Percentiles rank a stretch among this genome's conserved stretches.
Evolutionary conservation across 1,140 invertebrate genomes (phyloP).

Genomic region (Drosophila littoralis): DNA sequence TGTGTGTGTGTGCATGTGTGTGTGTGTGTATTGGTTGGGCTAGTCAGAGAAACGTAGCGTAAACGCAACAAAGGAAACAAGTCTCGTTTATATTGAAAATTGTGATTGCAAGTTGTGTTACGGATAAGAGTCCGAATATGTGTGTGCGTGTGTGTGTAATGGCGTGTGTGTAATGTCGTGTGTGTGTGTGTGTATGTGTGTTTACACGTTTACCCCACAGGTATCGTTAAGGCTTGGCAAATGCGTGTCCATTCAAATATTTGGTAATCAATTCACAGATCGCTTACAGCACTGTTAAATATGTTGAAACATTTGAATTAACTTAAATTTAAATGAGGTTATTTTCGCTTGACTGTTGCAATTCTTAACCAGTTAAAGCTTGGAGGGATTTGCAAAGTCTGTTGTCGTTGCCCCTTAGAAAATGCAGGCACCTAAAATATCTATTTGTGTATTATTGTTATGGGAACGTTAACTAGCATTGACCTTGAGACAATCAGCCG

Average conservation of each 20-base stretch:
- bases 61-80: slow-evolving; percentile 48
- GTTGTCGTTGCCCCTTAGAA: too few relatives aligned
- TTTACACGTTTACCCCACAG: slow-evolving; percentile 9
- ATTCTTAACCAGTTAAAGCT: too few relatives aligned
- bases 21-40: slow-evolving; percentile 10
- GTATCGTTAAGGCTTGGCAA: slow-evolving; percentile 7
- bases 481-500: too few relatives aligned
- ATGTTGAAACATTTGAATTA: too few relatives aligned
- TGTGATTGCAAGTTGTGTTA: slow-evolving; percentile 44
- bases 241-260: slow-evolving; percentile 14
- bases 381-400: too few relatives aligned
- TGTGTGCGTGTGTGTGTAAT: not conserved
- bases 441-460: too few relatives aligned
- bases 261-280: slow-evolving; percentile 5
- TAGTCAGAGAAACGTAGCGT: slow-evolving; percentile 26
- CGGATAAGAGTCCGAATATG: slow-evolving; percentile 32
- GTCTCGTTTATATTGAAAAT: slow-evolving; percentile 58
- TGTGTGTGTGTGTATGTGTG: slow-evolving; percentile 6
- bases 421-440: too few relatives aligned
- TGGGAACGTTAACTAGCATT: too few relatives aligned
- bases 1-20: not conserved
- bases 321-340: too few relatives aligned
- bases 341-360: too few relatives aligned
- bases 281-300: not conserved
- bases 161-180: slow-evolving; percentile 1